Conservation (phyloP, 1,140 invertebrate species). For the Bombyx mori region ASM3026992v2 NC_085128.1:7303501-7304000, state of each 20-base stretch:
- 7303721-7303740: slow-evolving; percentile 47
- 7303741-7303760: slow-evolving; percentile 29
- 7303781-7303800: slow-evolving; percentile 44
- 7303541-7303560: slow-evolving; percentile 26
- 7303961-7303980: slow-evolving; percentile 26
- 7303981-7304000: slow-evolving; percentile 28
- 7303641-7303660: slow-evolving; percentile 59
- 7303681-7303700: slow-evolving; percentile 32
- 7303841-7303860: slow-evolving; percentile 28
- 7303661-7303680: slow-evolving; percentile 50
- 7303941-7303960: slow-evolving; percentile 27
- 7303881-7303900: slow-evolving; percentile 39
- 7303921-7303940: slow-evolving; percentile 25
- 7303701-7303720: slow-evolving; percentile 49
- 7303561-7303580: slow-evolving; percentile 48
- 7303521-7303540: slow-evolving; percentile 25
- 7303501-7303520: slow-evolving; percentile 34
- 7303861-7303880: slow-evolving; percentile 37
- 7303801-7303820: slow-evolving; percentile 42
- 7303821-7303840: slow-evolving; percentile 28
- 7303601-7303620: slow-evolving; percentile 27
- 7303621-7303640: slow-evolving; percentile 46
- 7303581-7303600: slow-evolving; percentile 32
- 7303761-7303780: slow-evolving; percentile 39
- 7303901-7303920: slow-evolving; percentile 42